These are phyloP conservation scores for Dipodomys spectabilis DNA, from an alignment of 2,113 vertebrate species.

Conservation along the genomic window DNA sequence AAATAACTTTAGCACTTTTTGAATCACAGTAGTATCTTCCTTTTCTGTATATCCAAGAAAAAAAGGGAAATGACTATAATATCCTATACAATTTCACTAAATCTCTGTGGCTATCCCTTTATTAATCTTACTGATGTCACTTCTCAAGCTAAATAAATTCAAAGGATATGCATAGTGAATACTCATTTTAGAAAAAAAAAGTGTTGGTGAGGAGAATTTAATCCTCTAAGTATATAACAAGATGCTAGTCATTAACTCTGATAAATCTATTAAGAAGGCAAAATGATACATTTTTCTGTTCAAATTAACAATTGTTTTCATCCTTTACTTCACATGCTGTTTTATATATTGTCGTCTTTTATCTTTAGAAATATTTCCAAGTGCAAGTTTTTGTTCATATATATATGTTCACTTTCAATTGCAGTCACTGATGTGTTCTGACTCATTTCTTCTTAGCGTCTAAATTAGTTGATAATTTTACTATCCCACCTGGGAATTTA, in stretches of 20 bases:
- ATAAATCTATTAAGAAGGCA: not conserved
- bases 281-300: not conserved
- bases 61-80: not conserved
- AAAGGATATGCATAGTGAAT: not conserved
- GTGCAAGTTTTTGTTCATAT: not conserved
- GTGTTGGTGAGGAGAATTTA: not conserved
- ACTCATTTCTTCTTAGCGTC: not conserved
- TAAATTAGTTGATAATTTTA: conserved; percentile 23
- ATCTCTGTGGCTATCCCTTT: not conserved
- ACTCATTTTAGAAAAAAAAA: not conserved
- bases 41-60: not conserved
- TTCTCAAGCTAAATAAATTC: not conserved
- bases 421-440: not conserved
- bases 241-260: not conserved
- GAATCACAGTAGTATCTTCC: not conserved
- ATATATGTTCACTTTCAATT: not conserved
- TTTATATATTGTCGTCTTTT: not conserved
- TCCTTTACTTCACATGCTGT: not conserved
- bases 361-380: not conserved
- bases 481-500: not conserved
- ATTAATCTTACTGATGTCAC: conserved; percentile 10
- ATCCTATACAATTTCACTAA: not conserved
- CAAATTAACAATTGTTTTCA: not conserved
- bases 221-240: not conserved
- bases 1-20: not conserved